Percentiles rank a stretch among this genome's conserved stretches.
These are phyloP conservation scores for Drosophila nasuta DNA, from an alignment of 1,140 invertebrate genomes.

Conservation along the genomic window DNA sequence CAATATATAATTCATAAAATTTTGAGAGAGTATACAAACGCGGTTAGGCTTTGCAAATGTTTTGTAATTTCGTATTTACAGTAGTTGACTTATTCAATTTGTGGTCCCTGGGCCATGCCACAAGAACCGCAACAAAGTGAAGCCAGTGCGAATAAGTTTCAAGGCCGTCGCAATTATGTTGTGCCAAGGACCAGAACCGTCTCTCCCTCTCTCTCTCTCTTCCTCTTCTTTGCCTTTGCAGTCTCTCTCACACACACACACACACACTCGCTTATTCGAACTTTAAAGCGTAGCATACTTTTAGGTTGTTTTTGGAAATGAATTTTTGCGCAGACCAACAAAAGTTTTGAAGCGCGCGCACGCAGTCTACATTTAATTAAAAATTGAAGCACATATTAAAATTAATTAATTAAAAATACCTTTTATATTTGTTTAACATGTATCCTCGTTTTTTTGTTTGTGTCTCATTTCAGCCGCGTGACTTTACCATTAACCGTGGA, in stretches of 20 bases:
- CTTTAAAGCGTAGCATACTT: slow-evolving; percentile 52
- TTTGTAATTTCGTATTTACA: not conserved
- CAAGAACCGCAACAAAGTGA: slow-evolving; percentile 33
- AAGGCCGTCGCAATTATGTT: slow-evolving; percentile 49
- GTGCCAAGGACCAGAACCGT: not conserved
- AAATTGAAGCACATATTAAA: slow-evolving; percentile 56
- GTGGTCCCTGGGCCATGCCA: slow-evolving; percentile 33
- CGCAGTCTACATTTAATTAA: slow-evolving; percentile 63
- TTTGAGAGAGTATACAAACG: not conserved
- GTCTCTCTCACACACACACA: too few relatives aligned
- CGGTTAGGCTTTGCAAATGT: not conserved
- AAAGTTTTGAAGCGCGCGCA: slow-evolving; percentile 7
- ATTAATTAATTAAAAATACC: slow-evolving; percentile 70
- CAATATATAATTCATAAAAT: not conserved
- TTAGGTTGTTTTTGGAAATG: slow-evolving; percentile 27
- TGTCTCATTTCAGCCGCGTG: slow-evolving; percentile 89
- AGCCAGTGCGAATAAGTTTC: slow-evolving; percentile 49
- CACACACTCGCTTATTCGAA: slow-evolving; percentile 22
- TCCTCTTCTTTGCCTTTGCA: too few relatives aligned
- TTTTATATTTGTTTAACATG: slow-evolving; percentile 43
- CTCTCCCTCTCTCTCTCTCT: not conserved
- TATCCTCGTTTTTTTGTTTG: slow-evolving; percentile 42
- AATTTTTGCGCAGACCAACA: slow-evolving; percentile 17
- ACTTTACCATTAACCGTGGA: slow-evolving; percentile 91
- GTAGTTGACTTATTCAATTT: slow-evolving; percentile 44